Evolutionary conservation across 2,797 vertebrate species (phyloP), one percentile per base, ranked within the genome.

Genomic region (Enoplosus armatus): DNA sequence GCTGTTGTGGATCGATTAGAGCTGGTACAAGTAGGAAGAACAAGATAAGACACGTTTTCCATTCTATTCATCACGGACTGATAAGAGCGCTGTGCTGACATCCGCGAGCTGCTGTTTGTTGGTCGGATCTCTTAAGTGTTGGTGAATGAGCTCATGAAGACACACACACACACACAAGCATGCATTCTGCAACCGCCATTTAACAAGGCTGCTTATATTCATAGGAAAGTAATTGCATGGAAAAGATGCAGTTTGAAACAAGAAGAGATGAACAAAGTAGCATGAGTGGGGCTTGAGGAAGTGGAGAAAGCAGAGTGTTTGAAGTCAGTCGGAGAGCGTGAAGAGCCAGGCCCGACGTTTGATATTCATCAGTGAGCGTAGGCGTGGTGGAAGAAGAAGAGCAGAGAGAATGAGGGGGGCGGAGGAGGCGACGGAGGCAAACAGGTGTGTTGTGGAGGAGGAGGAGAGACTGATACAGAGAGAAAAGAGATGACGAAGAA

Each of bases 331-430:
- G 59, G 84, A 75, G 58, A 29, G 82, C 67, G 59, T 79, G 80
- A 84, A 90, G 86, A 87, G 90, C 93, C 93, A 88, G 94, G 77
- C 94, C 77, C 69, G 93, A 84, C 90, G 96, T 97, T 97, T 97
- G 96, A 97, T 97, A 97, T 97, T 97, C 96, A 92, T 92, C 87
- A 88, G 90, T 24, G 59, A 79, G 87, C 48, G 80, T 89, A 94
- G 90, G 90, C 61, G 83, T 83, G 67, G n/a, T n/a, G n/a, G n/a
- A n/a, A n/a, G 77, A 86, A 85, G 84, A 68, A 83, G 81, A 86
- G 77, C 33, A 70, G 60, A 70, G 78, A 80, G 76, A 77, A 73
- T 54, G 73, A 67, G 60, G 48, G 60, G 71, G 50, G 63, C 29
- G 72, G 77, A 54, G n/a, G 67, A 60, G 75, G 59, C 0, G 22